These are phyloP conservation scores for Napeogenes sylphis DNA, from an alignment of 2,888 invertebrate species.

Conservation along the genomic window DNA sequence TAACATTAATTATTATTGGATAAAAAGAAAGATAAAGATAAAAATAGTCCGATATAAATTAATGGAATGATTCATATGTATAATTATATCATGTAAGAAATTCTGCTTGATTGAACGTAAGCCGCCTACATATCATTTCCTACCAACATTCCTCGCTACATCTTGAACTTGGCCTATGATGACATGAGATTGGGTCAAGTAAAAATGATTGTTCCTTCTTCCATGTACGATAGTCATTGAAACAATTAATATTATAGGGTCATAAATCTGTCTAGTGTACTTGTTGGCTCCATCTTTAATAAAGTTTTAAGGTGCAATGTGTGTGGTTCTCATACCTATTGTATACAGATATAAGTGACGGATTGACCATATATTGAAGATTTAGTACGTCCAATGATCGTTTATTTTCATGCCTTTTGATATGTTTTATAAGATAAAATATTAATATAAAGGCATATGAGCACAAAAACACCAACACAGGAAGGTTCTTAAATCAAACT, in stretches of 20 bases:
- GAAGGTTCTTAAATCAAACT: too few species aligned
- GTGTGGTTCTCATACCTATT: neutral
- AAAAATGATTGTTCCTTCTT: constrained; percentile 34
- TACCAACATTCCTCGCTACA: constrained; percentile 26
- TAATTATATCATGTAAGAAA: neutral
- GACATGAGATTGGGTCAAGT: constrained; percentile 52
- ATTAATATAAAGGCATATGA: too few species aligned
- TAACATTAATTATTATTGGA: too few species aligned
- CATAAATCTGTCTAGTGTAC: constrained; percentile 24
- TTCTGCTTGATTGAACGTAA: neutral
- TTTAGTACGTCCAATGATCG: neutral
- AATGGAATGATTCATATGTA: neutral
- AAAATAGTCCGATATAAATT: too few species aligned
- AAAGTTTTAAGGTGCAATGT: constrained; percentile 7
- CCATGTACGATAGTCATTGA: constrained; percentile 42
- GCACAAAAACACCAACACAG: too few species aligned
- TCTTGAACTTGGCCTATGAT: constrained; percentile 62
- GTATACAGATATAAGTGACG: constrained; percentile 6
- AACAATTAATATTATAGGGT: constrained; percentile 46
- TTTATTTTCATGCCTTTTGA: neutral
- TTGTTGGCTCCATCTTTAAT: constrained; percentile 18
- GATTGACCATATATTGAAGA: neutral
- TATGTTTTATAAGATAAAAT: neutral
- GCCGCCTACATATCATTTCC: constrained; percentile 5
- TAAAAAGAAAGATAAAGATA: too few species aligned